Base-by-base conservation (phyloP, 1,140 invertebrate genomes). In the Euschistus heros region DNA sequence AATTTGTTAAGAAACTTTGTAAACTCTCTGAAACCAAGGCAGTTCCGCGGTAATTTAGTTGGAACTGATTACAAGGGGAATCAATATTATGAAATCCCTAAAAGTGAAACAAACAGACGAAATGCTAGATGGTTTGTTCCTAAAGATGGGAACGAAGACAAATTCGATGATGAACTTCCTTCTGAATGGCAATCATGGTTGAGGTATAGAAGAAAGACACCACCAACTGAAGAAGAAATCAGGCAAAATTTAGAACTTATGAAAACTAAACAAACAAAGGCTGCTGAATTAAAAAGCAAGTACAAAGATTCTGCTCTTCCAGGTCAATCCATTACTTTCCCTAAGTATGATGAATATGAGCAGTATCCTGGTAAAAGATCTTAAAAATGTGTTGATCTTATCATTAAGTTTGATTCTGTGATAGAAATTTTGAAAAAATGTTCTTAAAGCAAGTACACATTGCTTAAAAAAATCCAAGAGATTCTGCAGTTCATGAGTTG, bases 181-280 rank as follows among this genome's bases (percentile, higher is more conserved):
- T 80, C 86, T 4, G 89, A 91, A 75, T 93, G 89, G 89, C 87
- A 90, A 75, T 77, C 89, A 15, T 92, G 89, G 89, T 75, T 93
- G 24, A 77, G 89, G 74, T 78, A 81, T 67, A 77, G 86, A 71
- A 80, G 88, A 68, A 74, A 73, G 2, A 76, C 84, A 15, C 84
- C 87, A 50, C 89, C 90, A 0, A 81, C 81, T 0, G 77, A 80
- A 47, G 86, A 88, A 71, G 89, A 93, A 77, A 75, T 91, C 20
- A 72, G 79, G 8, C 77, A 77, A 69, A 92, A 90, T 77, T 75
- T 85, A 54, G 78, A 82, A 46, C 78, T 88, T 63, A 85, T 86
- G 71, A 72, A 86, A 70, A 75, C 80, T 72, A 91, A 88, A 67
- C 85, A 86, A 71, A 71, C 80, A 64, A 91, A 91, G 79, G 88